Evolutionary conservation across 2,888 invertebrate species (phyloP).

Genomic region (Tyria jacobaeae): DNA sequence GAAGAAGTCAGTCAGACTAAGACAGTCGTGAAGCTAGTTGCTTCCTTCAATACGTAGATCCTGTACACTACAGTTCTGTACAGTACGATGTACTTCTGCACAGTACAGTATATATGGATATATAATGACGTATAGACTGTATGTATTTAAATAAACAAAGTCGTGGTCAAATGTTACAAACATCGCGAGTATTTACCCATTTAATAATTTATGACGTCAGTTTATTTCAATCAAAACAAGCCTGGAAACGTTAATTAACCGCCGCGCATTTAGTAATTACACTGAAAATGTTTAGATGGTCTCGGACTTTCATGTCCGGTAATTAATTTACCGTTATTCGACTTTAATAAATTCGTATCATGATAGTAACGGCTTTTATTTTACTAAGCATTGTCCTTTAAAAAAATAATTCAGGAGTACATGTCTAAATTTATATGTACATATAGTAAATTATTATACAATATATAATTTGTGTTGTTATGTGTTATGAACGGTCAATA

Average conservation of each 20-base stretch:
- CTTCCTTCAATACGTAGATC: no score
- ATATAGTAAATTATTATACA: no score
- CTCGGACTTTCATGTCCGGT: constrained; percentile 17
- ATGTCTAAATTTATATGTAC: no score
- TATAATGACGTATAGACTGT: background rate
- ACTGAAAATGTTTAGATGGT: constrained; percentile 18
- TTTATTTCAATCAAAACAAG: constrained; percentile 18
- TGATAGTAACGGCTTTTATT: background rate
- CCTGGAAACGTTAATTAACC: constrained; percentile 19
- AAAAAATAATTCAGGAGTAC: background rate
- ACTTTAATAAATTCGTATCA: constrained; percentile 14
- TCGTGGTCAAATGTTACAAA: background rate
- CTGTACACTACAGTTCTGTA: no score
- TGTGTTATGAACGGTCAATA: background rate
- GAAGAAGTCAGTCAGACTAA: no score
- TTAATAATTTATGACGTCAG: constrained; percentile 8
- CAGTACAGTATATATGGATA: no score
- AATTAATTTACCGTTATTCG: constrained; percentile 31
- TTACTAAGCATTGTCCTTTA: no score
- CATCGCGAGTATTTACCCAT: background rate
- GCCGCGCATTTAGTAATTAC: constrained; percentile 16
- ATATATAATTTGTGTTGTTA: no score
- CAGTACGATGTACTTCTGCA: background rate
- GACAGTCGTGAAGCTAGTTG: no score
- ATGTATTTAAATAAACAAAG: background rate